Percentiles rank a stretch among this genome's conserved stretches.
Evolutionary conservation across 2,797 vertebrate genomes (phyloP).

Genomic region (Phataginus tetradactyla): DNA sequence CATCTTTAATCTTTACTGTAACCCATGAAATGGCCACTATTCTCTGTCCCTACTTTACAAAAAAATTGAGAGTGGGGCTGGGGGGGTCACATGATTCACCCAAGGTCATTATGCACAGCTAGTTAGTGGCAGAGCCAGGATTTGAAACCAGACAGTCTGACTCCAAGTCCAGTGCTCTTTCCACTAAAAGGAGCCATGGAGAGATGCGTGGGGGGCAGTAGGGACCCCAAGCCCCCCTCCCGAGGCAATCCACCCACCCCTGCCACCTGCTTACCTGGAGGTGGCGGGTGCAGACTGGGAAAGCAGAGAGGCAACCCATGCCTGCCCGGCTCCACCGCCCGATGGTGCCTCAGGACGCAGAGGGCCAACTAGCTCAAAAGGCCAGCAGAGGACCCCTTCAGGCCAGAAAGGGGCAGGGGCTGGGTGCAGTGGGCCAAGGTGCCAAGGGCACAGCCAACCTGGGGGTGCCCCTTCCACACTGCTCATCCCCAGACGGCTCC

Average conservation of each 20-base stretch:
- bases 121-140: slow-evolving; percentile 52
- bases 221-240: slow-evolving; percentile 1
- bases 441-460: neutral
- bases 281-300: neutral
- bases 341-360: neutral
- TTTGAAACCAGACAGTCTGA: slow-evolving; percentile 65
- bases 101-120: neutral
- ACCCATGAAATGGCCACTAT: neutral
- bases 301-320: neutral
- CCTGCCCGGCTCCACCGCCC: slow-evolving; percentile 47
- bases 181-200: neutral
- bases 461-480: neutral
- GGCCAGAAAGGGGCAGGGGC: slow-evolving; percentile 17
- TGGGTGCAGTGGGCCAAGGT: neutral
- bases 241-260: slow-evolving; percentile 24
- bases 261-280: slow-evolving; percentile 64
- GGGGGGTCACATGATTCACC: rapidly evolving
- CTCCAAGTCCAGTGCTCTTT: slow-evolving; percentile 51
- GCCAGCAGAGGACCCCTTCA: neutral
- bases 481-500: neutral
- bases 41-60: neutral
- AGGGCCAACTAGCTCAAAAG: slow-evolving; percentile 33
- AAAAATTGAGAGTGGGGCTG: neutral
- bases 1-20: too few species aligned
- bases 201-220: rapidly evolving